A percentile compares a stretch with the other conserved stretches of the same genome.
Conservation (phyloP, 2,888 invertebrate species). For the Dicranocentrus wangi region DNA sequence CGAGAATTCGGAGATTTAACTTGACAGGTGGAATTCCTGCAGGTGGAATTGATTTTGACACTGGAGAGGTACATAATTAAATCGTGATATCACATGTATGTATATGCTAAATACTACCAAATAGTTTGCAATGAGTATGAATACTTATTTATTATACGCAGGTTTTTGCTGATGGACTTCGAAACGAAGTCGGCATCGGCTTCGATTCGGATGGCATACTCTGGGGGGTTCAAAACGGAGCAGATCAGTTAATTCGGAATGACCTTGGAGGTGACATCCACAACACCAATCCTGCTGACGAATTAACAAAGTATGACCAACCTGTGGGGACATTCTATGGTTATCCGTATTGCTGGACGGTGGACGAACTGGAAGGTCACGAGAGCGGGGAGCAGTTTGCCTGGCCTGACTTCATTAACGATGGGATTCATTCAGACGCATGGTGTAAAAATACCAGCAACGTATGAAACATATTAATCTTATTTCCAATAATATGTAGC, state of each 20-base stretch:
- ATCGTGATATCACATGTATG: not conserved
- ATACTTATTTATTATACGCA: not conserved
- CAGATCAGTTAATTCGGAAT: slow-evolving; percentile 55
- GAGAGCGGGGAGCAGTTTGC: slow-evolving; percentile 67
- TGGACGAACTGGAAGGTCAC: slow-evolving; percentile 55
- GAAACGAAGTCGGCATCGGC: slow-evolving; percentile 64
- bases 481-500: too few species aligned
- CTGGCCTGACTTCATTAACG: slow-evolving; percentile 68
- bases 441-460: slow-evolving; percentile 67
- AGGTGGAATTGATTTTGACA: slow-evolving; percentile 40
- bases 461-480: slow-evolving; percentile 46
- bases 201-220: slow-evolving; percentile 57
- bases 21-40: slow-evolving; percentile 32
- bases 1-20: slow-evolving; percentile 64
- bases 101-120: not conserved
- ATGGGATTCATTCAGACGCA: slow-evolving; percentile 67
- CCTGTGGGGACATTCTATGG: slow-evolving; percentile 66
- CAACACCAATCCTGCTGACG: slow-evolving; percentile 70
- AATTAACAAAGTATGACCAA: slow-evolving; percentile 65
- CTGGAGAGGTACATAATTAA: slow-evolving; percentile 16
- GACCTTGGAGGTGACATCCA: slow-evolving; percentile 70
- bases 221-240: slow-evolving; percentile 66
- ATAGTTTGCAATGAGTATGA: not conserved
- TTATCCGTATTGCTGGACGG: slow-evolving; percentile 70
- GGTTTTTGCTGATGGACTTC: slow-evolving; percentile 64